Evolutionary conservation across 2,888 invertebrate species (phyloP).

Genomic region (Melinopterus prodromus): DNA sequence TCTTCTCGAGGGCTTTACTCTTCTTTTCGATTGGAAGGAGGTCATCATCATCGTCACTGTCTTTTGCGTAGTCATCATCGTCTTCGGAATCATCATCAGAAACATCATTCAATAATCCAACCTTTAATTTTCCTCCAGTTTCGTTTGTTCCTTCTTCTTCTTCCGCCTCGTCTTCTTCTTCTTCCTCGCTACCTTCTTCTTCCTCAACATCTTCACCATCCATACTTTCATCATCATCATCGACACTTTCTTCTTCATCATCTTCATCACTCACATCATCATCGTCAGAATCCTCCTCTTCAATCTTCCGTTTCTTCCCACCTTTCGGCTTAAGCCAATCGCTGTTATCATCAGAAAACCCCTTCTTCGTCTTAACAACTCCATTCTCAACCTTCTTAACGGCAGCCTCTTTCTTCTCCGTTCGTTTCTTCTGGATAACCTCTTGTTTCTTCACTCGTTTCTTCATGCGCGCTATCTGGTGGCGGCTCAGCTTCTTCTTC

Average conservation of each 20-base stretch:
- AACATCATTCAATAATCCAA: conserved; percentile 52
- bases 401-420: conserved; percentile 47
- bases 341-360: conserved; percentile 77
- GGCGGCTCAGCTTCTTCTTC: conserved; percentile 41
- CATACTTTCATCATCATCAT: conserved; percentile 61
- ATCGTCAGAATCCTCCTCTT: conserved; percentile 51
- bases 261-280: conserved; percentile 52
- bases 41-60: conserved; percentile 66
- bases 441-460: conserved; percentile 51
- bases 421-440: conserved; percentile 49
- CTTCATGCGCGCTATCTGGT: conserved; percentile 49
- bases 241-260: conserved; percentile 60
- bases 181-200: conserved; percentile 50
- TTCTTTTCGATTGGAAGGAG: conserved; percentile 87
- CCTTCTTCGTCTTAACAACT: conserved; percentile 56
- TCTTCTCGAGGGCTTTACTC: conserved; percentile 78
- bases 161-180: conserved; percentile 61
- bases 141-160: conserved; percentile 58
- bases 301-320: conserved; percentile 37
- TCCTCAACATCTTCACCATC: conserved; percentile 48
- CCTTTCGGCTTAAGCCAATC: conserved; percentile 73
- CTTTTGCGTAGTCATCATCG: conserved; percentile 49
- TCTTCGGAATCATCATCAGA: conserved; percentile 50
- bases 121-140: conserved; percentile 40
- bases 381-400: conserved; percentile 17